These are phyloP conservation scores for Dicaeum eximium DNA, from an alignment of 2,113 vertebrate species.

Conservation along the genomic window DNA sequence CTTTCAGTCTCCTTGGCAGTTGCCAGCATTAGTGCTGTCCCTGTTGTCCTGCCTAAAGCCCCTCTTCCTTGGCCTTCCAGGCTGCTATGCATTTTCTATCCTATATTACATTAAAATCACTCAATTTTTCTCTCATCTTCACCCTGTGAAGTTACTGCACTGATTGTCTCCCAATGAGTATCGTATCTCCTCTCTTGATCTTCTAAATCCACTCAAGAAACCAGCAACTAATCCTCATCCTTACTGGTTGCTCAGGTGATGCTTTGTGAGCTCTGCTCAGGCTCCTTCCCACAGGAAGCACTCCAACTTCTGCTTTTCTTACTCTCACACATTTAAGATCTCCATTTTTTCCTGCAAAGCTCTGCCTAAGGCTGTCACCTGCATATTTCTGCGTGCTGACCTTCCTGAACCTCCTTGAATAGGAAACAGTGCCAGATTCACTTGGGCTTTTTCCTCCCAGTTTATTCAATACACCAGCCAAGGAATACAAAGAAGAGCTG, in stretches of 20 bases:
- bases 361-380: not conserved
- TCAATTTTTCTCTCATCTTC: not conserved
- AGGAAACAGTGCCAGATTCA: not conserved
- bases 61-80: not conserved
- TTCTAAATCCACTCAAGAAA: not conserved
- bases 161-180: not conserved
- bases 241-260: not conserved
- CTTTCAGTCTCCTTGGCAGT: not conserved
- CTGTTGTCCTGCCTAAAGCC: not conserved
- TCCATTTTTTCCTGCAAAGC: not conserved
- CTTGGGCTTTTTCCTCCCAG: accelerated
- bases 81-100: not conserved
- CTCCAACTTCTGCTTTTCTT: not conserved
- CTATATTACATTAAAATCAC: not conserved
- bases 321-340: not conserved
- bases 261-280: not conserved
- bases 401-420: not conserved
- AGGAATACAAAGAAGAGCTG: not conserved
- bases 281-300: not conserved
- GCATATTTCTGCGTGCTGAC: not conserved
- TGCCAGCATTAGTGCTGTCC: not conserved
- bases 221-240: not conserved
- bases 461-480: not conserved
- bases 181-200: not conserved
- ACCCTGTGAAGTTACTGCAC: not conserved